Base-by-base conservation (phyloP, 1,140 invertebrate genomes). In the Vanessa tameamea region DNA sequence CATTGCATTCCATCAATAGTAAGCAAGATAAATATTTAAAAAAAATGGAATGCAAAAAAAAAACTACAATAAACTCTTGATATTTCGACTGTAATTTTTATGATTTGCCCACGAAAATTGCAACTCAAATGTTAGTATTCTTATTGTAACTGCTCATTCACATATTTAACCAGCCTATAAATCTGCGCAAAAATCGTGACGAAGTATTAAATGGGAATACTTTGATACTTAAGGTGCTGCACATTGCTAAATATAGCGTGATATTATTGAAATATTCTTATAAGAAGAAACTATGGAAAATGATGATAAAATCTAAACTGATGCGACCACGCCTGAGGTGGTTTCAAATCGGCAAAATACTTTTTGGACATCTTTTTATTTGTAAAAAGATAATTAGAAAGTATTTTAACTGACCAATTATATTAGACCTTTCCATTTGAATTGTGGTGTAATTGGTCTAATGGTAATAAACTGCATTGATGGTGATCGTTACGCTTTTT, bases 401-500 rank as follows among this genome's bases (percentile, higher is more conserved):
- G 20, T 20, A 67, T 73, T 73, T 67, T 47, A 67, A 59, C 20
- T 26, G 37, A 16, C 47, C 67, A 64, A 69, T 74, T 69, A 74
- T 51, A 63, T 73, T 31, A 53, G 59, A 51, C 23, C 59, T 69
- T n/a, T 43, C 61, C 57, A 69, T 53, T 61, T 61, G 23, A 64
- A 69, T 68, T 64, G 47, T 59, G 64, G 37, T 63, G 66, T 68
- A 73, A 66, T 61, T 73, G 47, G 57, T 59, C 1, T 63, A 51
- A 63, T 63, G 26, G 15, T 66, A 20, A 67, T 37, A 67, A 72
- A 26, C 51, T 23, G 51, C 55, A 72, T 37, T 66, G 50, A 59
- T 66, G 43, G 31, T 57, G 50, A 66, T 65, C 51, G 63, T 72
- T 59, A 59, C 51, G 64, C 70, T 72, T 72, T 72, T 72, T 72